phyloP scores from a whole-genome alignment of 2,113 vertebrate genomes.

The Agelaius phoeniceus region DNA sequence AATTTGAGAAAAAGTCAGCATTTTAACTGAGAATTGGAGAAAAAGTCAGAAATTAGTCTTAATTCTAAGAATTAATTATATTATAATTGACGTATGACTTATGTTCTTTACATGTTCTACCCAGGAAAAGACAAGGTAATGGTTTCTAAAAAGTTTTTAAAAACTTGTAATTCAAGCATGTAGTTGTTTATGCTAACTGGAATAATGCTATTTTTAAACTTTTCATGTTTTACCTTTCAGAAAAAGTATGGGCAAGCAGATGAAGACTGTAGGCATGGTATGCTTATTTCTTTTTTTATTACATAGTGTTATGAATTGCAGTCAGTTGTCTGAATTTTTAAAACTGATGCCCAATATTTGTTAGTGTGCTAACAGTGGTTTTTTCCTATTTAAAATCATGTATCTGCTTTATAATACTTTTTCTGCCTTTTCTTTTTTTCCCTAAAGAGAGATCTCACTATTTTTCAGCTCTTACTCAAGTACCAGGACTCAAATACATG shows the following conservation, averaged over 20 bases:
- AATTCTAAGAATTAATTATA: neutral
- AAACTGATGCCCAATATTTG: neutral
- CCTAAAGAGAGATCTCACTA: neutral
- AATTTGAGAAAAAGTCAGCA: neutral
- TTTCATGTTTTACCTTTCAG: slow-evolving; percentile 78
- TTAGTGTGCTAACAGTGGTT: neutral
- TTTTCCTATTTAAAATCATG: neutral
- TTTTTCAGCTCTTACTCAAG: neutral
- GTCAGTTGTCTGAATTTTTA: slow-evolving; percentile 35
- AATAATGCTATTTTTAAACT: slow-evolving; percentile 60
- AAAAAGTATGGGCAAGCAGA: slow-evolving; percentile 99
- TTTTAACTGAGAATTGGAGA: neutral
- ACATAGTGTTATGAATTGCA: slow-evolving; percentile 18
- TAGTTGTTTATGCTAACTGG: slow-evolving; percentile 37
- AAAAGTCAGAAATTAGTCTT: neutral
- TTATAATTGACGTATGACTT: neutral
- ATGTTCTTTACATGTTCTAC: slow-evolving; percentile 12
- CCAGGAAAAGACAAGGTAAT: neutral
- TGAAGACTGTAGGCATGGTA: slow-evolving; percentile 98
- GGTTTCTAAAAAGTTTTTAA: neutral
- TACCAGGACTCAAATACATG: neutral
- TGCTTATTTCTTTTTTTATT: slow-evolving; percentile 71
- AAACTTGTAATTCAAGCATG: slow-evolving; percentile 11
- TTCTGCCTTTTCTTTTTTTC: neutral
- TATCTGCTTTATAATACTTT: neutral